Conservation (phyloP, 2,888 invertebrate genomes). For the Agrypnus murinus region DNA sequence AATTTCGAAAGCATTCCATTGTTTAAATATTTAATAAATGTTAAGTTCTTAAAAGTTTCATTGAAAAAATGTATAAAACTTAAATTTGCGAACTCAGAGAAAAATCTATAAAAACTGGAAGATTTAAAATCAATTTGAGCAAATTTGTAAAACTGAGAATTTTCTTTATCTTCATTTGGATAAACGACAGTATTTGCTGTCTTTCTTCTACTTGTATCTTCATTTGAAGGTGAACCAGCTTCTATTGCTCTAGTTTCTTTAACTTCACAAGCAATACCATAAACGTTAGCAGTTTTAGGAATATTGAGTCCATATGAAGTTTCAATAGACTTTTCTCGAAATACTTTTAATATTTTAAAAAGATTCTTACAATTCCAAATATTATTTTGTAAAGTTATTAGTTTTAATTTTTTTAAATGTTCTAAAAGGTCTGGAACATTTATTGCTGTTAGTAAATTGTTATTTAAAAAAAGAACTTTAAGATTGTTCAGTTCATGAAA, state of each 20-base stretch:
- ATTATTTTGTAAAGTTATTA: slow-evolving; percentile 15
- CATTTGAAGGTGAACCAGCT: neutral
- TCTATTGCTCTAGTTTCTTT: neutral
- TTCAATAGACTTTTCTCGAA: neutral
- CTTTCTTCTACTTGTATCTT: neutral
- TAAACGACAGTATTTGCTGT: neutral
- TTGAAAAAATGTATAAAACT: slow-evolving; percentile 17
- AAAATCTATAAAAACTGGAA: slow-evolving; percentile 16
- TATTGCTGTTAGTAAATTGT: neutral
- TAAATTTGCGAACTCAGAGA: slow-evolving; percentile 4
- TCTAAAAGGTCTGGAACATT: neutral
- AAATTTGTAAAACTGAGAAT: neutral
- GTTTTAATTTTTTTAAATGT: neutral
- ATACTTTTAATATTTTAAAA: neutral
- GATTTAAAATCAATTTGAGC: slow-evolving; percentile 12
- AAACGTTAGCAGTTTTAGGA: slow-evolving; percentile 3
- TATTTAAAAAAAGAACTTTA: neutral
- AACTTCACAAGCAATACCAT: slow-evolving; percentile 13
- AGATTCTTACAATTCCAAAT: slow-evolving; percentile 3
- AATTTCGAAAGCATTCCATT: neutral
- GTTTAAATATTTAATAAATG: neutral
- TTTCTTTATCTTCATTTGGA: neutral
- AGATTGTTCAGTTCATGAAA: slow-evolving; percentile 22
- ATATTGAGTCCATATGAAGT: neutral
- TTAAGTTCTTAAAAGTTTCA: slow-evolving; percentile 5